Conservation (phyloP, 1,140 invertebrate genomes). For the Tetramorium alpestre region DNA sequence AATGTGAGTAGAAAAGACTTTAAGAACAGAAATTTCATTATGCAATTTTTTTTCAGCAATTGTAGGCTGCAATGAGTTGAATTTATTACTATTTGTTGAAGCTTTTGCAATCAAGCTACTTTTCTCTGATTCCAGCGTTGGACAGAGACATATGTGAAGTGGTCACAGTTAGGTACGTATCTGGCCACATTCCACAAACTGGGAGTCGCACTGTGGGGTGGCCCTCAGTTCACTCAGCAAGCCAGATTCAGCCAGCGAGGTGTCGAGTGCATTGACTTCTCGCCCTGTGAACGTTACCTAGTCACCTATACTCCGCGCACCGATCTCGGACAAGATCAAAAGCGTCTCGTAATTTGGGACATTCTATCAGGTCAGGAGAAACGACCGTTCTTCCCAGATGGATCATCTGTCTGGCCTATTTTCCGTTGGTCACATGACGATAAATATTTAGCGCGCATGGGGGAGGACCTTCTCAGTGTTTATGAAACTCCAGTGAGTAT, state of each 20-base stretch:
- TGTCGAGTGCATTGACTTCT: constrained; percentile 98
- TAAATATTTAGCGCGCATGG: constrained; percentile 97
- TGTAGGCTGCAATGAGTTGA: not conserved
- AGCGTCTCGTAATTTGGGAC: constrained; percentile 97
- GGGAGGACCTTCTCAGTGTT: constrained; percentile 94
- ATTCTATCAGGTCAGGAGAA: constrained; percentile 97
- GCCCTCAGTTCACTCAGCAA: constrained; percentile 96
- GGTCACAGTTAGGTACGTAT: constrained; percentile 99
- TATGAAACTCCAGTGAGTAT: constrained; percentile 95
- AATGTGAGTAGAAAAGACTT: constrained; percentile 86
- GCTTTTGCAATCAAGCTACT: not conserved
- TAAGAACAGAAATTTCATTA: not conserved
- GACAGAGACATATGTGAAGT: constrained; percentile 98
- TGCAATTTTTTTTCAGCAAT: not conserved
- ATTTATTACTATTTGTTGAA: not conserved
- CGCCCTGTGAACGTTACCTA: constrained; percentile 98
- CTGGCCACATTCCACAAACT: constrained; percentile 97
- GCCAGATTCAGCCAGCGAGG: constrained; percentile 95
- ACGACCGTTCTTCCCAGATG: constrained; percentile 95
- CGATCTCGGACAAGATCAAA: constrained; percentile 88
- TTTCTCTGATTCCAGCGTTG: constrained; percentile 88
- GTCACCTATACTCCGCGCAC: constrained; percentile 95
- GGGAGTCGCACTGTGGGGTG: constrained; percentile 99
- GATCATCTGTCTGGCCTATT: constrained; percentile 94
- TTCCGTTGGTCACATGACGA: constrained; percentile 99